Evolutionary conservation across 2,113 vertebrate species (phyloP).

Genomic region (Octodon degus): DNA sequence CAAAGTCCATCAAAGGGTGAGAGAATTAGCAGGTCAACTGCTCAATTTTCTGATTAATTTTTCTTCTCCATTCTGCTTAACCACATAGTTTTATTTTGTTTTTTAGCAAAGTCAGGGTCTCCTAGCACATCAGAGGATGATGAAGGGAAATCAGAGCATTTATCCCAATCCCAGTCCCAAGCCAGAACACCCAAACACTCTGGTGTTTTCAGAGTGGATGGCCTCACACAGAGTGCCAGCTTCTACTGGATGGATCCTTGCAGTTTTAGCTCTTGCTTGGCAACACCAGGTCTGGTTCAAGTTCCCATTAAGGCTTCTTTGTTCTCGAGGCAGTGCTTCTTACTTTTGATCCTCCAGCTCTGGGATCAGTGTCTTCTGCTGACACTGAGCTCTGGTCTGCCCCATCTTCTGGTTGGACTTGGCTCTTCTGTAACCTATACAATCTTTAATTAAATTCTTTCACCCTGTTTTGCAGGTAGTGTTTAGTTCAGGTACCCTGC

Average conservation of each 20-base stretch:
- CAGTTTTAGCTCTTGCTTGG: accelerated
- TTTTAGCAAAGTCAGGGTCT: not conserved
- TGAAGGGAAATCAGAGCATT: not conserved
- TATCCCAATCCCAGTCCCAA: accelerated
- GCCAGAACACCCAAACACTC: no score
- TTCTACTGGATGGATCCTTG: not conserved
- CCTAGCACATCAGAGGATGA: not conserved
- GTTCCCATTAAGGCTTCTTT: not conserved
- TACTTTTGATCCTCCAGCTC: not conserved
- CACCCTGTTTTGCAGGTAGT: not conserved
- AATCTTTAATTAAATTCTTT: not conserved
- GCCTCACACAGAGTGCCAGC: accelerated
- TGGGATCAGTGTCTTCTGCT: not conserved
- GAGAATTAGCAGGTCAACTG: not conserved
- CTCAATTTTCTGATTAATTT: not conserved
- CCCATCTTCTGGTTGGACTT: not conserved
- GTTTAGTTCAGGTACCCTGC: not conserved
- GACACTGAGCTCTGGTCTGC: not conserved
- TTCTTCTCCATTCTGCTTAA: not conserved
- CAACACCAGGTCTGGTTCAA: not conserved
- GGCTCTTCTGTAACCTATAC: not conserved
- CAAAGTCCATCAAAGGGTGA: not conserved
- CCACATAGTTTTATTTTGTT: not conserved
- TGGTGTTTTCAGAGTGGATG: not conserved
- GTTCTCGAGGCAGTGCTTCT: not conserved